Evolutionary conservation across 1,140 invertebrate genomes (phyloP), one percentile per base, ranked within the genome.

Genomic region (Akabosia matsudoensis): DNA sequence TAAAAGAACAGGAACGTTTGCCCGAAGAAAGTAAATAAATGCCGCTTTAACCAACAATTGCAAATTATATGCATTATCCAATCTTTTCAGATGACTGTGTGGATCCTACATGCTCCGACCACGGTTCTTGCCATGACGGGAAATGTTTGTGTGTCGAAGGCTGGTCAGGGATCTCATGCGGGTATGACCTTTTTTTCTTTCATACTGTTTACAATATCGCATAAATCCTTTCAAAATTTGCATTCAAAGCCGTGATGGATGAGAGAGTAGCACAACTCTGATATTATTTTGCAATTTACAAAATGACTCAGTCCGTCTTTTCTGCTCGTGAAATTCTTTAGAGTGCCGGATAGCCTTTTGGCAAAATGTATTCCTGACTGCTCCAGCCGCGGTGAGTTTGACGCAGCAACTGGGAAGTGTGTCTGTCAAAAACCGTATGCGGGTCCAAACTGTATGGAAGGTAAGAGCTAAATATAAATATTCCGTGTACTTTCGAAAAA

Each of bases 121-220:
- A 97, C 83, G 97, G 97, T 0, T 91, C 91, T 70, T 99, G 97
- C 86, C 90, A 95, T 34, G 90, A 93, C 76, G 96, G 97, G 0
- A 92, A 92, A 76, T 99, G 97, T 85, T 92, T 95, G 81, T 99
- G 97, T 86, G 92, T 95, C 82, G 93, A 92, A 1, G 97, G 97
- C 0, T 98, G 96, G 96, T 93, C 95, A 82, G 96, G 96, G 13
- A 26, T 70, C 3, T 52, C 71, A 51, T 81, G 80, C 78, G 76
- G 70, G 80, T 79, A 70, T 77, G 75, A n/a, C n/a, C n/a, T n/a
- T n/a, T n/a, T n/a, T n/a, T n/a, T n/a, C n/a, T n/a, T n/a, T n/a
- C n/a, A n/a, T n/a, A n/a, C n/a, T n/a, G n/a, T n/a, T n/a, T n/a
- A n/a, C n/a, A n/a, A n/a, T n/a, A n/a, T n/a, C n/a, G n/a, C n/a